phyloP scores from a whole-genome alignment of 2,113 vertebrate genomes.

The Phyllostomus discolor region DNA sequence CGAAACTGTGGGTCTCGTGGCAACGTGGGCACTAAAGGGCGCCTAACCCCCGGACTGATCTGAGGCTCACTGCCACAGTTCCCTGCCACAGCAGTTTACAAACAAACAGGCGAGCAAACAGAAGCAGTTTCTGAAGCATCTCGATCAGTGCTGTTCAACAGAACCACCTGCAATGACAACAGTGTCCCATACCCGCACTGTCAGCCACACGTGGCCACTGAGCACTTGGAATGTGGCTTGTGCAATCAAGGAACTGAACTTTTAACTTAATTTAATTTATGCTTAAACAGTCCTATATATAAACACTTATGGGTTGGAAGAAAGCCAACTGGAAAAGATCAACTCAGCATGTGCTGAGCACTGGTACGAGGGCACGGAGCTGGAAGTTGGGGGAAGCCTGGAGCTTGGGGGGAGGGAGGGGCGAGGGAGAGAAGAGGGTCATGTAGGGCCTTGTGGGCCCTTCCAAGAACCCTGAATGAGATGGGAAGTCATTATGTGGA shows the following conservation, averaged over 20 bases:
- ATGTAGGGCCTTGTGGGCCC: not conserved
- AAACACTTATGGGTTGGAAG: not conserved
- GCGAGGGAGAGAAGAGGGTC: not conserved
- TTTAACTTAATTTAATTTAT: not conserved
- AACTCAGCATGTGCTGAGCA: not conserved
- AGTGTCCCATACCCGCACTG: not conserved
- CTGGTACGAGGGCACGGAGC: not conserved
- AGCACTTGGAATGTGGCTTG: no score
- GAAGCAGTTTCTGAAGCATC: not conserved
- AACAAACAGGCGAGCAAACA: not conserved
- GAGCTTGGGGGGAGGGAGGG: no score
- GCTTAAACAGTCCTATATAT: not conserved
- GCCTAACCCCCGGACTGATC: accelerated
- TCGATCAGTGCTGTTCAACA: no score
- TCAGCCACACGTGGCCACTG: not conserved
- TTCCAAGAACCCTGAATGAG: not conserved
- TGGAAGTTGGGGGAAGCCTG: not conserved
- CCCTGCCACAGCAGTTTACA: not conserved
- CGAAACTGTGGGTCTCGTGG: not conserved
- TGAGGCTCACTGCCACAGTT: not conserved
- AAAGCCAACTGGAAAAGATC: not conserved
- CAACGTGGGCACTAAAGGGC: accelerated
- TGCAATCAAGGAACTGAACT: not conserved
- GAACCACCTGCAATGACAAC: not conserved
- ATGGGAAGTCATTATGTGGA: not conserved